Percentiles rank a stretch among this genome's conserved stretches.
These are phyloP conservation scores for Tachypleus tridentatus DNA, from an alignment of 1,140 invertebrate species.

Conservation along the genomic window DNA sequence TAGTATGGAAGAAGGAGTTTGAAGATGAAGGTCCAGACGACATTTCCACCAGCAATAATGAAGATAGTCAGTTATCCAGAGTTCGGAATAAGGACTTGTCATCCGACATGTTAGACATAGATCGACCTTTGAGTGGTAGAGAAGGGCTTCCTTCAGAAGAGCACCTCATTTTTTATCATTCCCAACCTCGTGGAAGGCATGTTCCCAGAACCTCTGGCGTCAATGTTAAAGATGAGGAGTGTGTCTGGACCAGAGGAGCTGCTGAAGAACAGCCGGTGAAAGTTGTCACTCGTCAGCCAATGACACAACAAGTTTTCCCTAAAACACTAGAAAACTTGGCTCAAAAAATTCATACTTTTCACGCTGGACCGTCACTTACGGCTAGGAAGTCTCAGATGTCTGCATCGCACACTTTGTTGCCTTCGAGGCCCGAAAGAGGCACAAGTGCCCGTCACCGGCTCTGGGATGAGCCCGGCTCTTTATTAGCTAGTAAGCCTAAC, in stretches of 20 bases:
- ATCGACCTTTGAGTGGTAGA: background rate
- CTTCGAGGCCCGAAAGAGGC: background rate
- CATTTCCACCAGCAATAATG: background rate
- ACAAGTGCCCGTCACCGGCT: conserved; percentile 39
- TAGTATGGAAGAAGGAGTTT: background rate
- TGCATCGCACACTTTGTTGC: background rate
- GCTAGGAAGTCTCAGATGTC: background rate
- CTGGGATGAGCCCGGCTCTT: conserved; percentile 51
- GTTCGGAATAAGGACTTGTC: conserved; percentile 11
- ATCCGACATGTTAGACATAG: background rate
- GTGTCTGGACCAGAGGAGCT: background rate
- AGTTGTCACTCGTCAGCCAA: conserved; percentile 18
- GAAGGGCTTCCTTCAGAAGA: background rate
- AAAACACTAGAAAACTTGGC: conserved; percentile 80
- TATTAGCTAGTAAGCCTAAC: conserved; percentile 10
- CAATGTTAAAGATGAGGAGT: background rate
- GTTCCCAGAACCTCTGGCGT: background rate
- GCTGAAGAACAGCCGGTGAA: conserved; percentile 32
- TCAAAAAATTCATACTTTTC: conserved; percentile 48
- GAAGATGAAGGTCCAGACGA: background rate
- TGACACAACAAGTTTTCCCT: conserved; percentile 65
- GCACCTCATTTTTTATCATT: background rate
- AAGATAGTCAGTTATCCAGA: conserved; percentile 9
- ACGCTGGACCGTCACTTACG: background rate
- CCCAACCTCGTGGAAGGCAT: background rate